A percentile compares a stretch with the other conserved stretches of the same genome.
Evolutionary conservation across 2,113 vertebrate species (phyloP).

Genomic region (Proteles cristata): DNA sequence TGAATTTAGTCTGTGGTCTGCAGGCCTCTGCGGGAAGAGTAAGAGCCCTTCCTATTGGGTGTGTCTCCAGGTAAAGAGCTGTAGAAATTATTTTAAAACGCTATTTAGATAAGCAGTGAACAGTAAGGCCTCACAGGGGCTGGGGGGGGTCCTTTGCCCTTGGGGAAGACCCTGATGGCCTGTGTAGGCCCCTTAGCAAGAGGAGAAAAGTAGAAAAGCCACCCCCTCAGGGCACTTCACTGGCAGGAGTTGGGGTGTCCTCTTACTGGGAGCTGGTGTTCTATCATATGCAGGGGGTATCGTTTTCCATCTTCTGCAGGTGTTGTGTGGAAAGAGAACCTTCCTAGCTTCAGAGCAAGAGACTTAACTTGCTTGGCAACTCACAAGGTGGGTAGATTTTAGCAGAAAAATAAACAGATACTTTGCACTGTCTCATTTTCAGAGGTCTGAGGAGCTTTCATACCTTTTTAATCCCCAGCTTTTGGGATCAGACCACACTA

Average conservation of each 20-base stretch:
- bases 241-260: conserved; percentile 8
- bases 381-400: conserved; percentile 11
- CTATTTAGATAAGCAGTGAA: neutral
- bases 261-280: conserved; percentile 44
- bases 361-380: conserved; percentile 20
- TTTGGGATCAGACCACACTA: neutral
- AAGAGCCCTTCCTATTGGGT: neutral
- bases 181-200: neutral
- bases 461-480: neutral
- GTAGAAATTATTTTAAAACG: conserved; percentile 8
- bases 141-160: neutral
- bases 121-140: neutral
- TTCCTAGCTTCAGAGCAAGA: conserved; percentile 36
- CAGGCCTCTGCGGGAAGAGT: neutral
- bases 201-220: neutral
- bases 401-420: neutral
- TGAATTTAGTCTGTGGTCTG: neutral
- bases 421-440: neutral
- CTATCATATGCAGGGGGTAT: neutral
- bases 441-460: neutral
- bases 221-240: neutral
- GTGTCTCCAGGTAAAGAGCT: conserved; percentile 10
- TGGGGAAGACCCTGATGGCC: neutral
- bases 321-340: conserved; percentile 47
- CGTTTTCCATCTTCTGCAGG: conserved; percentile 38